Evolutionary conservation across 2,888 invertebrate genomes (phyloP).

Genomic region (Machimus rusticus): DNA sequence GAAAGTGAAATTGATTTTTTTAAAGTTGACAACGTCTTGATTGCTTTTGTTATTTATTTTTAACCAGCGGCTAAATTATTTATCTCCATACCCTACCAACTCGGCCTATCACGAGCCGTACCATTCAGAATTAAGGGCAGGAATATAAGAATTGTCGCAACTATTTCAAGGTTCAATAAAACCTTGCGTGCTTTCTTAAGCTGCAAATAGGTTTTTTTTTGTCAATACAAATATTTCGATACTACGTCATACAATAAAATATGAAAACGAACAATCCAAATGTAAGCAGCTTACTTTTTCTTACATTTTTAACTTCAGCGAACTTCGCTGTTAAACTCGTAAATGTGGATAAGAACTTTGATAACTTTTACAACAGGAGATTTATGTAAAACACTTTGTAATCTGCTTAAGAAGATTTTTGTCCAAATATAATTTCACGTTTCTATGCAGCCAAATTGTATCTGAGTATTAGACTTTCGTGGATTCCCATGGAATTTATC

Average conservation of each 20-base stretch:
- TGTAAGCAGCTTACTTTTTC: neutral
- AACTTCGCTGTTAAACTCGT: neutral
- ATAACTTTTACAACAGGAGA: neutral
- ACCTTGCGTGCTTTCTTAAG: neutral
- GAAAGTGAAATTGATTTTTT: neutral
- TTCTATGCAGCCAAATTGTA: neutral
- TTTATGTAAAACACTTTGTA: neutral
- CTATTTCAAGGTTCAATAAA: neutral
- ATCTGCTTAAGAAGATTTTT: neutral
- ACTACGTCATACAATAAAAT: neutral
- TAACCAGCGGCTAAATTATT: neutral
- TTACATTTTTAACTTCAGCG: neutral
- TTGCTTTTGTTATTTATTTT: neutral
- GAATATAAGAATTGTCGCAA: neutral
- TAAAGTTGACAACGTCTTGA: neutral
- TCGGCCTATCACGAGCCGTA: too few relatives aligned
- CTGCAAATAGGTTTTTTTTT: neutral
- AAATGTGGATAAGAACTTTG: neutral
- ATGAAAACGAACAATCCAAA: neutral
- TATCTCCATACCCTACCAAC: too few relatives aligned
- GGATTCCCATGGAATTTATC: neutral
- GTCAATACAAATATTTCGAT: neutral
- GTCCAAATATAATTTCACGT: neutral
- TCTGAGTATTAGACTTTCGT: neutral
- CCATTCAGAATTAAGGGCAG: neutral